These are phyloP conservation scores for Erpornis zantholeuca DNA, from an alignment of 2,113 vertebrate genomes.

Conservation along the genomic window DNA sequence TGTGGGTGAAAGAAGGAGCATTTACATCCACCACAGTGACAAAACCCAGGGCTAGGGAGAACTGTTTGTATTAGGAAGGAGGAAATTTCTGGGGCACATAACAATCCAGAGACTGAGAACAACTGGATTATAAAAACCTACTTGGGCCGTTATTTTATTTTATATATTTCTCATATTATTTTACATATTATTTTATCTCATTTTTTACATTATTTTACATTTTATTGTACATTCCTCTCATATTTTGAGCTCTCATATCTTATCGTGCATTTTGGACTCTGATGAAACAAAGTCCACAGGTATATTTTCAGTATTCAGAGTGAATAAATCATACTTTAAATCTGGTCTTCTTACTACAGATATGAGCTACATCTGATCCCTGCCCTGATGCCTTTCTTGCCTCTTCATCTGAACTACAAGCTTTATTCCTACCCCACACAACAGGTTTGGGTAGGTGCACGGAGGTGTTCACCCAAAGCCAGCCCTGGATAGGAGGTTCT, in stretches of 20 bases:
- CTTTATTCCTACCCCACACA: not conserved
- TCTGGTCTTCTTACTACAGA: not conserved
- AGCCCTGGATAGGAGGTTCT: not conserved
- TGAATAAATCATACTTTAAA: not conserved
- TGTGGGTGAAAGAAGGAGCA: not conserved
- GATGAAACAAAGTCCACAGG: not conserved
- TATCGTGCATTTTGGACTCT: rapidly evolving
- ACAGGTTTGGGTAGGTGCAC: not conserved
- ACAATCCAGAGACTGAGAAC: not conserved
- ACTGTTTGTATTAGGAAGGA: rapidly evolving
- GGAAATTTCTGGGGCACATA: not conserved
- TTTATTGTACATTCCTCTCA: not conserved
- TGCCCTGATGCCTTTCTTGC: not conserved
- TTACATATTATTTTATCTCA: not conserved
- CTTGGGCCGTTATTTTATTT: not conserved
- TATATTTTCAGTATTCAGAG: not conserved
- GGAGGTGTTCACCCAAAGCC: not conserved
- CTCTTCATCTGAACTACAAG: not conserved
- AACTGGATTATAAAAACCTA: not conserved
- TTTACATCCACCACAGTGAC: not conserved
- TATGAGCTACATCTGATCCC: not conserved
- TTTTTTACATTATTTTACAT: not conserved
- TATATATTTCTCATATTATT: not conserved
- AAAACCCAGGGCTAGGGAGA: not conserved
- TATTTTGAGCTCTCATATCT: not conserved